Evolutionary conservation across 2,888 invertebrate species (phyloP).

Genomic region (Yponomeuta malinellus): DNA sequence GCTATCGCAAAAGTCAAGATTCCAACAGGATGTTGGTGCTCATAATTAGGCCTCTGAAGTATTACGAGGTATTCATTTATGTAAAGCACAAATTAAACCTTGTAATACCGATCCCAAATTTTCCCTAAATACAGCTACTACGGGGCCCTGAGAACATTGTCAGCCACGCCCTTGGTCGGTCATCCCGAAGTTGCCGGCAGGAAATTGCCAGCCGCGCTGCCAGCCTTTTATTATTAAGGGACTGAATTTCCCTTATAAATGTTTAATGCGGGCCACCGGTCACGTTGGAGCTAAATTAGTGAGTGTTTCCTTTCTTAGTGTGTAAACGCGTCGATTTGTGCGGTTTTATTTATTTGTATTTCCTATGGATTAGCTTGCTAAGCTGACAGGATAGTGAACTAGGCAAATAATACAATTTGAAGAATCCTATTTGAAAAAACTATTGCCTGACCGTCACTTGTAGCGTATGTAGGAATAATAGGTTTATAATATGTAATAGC

Average conservation of each 20-base stretch:
- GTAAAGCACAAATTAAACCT: too few species aligned
- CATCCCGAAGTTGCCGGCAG: conserved; percentile 24
- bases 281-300: conserved; percentile 66
- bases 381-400: too few species aligned
- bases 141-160: background rate
- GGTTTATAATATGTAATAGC: too few species aligned
- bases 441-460: too few species aligned
- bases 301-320: conserved; percentile 39
- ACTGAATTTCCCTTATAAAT: conserved; percentile 56
- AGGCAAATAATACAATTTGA: too few species aligned
- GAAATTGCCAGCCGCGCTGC: conserved; percentile 47
- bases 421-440: too few species aligned
- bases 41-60: too few species aligned
- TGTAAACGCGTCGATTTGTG: conserved; percentile 53
- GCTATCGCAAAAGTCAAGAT: too few species aligned
- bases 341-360: conserved; percentile 28
- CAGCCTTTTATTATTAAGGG: conserved; percentile 62
- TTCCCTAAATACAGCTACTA: background rate
- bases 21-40: too few species aligned
- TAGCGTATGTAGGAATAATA: too few species aligned
- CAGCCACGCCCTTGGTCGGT: background rate
- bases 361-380: background rate
- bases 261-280: conserved; percentile 49
- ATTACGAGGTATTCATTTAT: too few species aligned
- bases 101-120: too few species aligned